A percentile compares a stretch with the other conserved stretches of the same genome.
Conservation (phyloP, 2,113 vertebrate species). For the Craseonycteris thonglongyai region DNA sequence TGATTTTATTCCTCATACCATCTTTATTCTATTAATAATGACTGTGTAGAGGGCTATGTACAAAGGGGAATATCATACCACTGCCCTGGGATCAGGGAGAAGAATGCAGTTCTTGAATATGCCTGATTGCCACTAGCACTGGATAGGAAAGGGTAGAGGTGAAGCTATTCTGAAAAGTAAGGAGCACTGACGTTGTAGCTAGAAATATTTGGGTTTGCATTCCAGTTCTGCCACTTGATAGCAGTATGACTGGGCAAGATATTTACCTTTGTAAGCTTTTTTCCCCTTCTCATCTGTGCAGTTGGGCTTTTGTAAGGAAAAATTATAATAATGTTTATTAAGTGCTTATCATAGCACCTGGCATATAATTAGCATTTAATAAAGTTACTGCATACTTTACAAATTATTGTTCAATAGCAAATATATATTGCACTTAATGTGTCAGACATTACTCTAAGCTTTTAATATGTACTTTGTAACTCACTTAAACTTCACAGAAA, state of each 20-base stretch:
- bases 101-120: not conserved
- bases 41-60: no score
- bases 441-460: not conserved
- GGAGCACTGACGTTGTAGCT: not conserved
- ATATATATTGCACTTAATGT: not conserved
- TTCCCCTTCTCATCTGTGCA: not conserved
- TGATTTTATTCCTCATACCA: not conserved
- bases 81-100: not conserved
- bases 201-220: not conserved
- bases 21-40: not conserved
- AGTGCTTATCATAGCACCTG: not conserved
- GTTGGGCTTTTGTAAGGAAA: not conserved
- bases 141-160: not conserved
- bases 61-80: not conserved
- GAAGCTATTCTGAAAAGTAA: not conserved
- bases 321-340: not conserved
- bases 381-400: not conserved
- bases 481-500: not conserved
- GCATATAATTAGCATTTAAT: constrained; percentile 9
- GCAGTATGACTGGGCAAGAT: not conserved
- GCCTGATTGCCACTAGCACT: not conserved
- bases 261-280: not conserved
- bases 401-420: not conserved
- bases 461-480: not conserved
- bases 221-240: not conserved